Percentiles rank a stretch among this genome's conserved stretches.
Conservation (phyloP, 2,797 vertebrate species). For the Xerus rutilus region DNA sequence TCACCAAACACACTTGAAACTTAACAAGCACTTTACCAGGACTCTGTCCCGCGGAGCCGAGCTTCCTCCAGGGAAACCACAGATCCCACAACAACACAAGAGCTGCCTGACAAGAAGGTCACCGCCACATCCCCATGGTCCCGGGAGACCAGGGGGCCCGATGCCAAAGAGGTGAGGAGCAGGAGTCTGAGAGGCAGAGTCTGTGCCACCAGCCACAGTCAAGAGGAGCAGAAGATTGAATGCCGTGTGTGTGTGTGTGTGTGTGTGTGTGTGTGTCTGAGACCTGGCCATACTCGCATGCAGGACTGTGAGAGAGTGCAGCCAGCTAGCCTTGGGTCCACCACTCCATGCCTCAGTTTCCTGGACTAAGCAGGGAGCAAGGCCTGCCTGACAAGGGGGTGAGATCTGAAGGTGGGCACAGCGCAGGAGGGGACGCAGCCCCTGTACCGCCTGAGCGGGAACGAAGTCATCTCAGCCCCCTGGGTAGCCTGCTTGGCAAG, state of each 20-base stretch:
- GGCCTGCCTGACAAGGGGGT: not conserved
- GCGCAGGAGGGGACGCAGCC: no score
- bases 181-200: not conserved
- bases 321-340: not conserved
- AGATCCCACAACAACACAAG: slow-evolving; percentile 49
- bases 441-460: not conserved
- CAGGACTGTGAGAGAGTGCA: not conserved
- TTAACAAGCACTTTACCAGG: slow-evolving; percentile 74
- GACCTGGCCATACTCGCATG: no score
- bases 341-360: slow-evolving; percentile 39
- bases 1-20: slow-evolving; percentile 80
- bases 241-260: rapidly evolving
- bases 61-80: slow-evolving; percentile 77
- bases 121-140: rapidly evolving
- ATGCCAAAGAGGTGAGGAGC: not conserved
- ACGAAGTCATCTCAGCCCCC: not conserved
- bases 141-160: not conserved
- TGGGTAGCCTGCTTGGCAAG: not conserved
- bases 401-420: no score
- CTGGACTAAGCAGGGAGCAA: not conserved
- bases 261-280: no score
- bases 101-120: not conserved
- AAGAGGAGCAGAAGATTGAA: not conserved
- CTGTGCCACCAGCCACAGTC: not conserved
- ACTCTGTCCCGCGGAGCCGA: not conserved